Conservation (phyloP, 2,888 invertebrate species). For the Parnassius orleans region DNA sequence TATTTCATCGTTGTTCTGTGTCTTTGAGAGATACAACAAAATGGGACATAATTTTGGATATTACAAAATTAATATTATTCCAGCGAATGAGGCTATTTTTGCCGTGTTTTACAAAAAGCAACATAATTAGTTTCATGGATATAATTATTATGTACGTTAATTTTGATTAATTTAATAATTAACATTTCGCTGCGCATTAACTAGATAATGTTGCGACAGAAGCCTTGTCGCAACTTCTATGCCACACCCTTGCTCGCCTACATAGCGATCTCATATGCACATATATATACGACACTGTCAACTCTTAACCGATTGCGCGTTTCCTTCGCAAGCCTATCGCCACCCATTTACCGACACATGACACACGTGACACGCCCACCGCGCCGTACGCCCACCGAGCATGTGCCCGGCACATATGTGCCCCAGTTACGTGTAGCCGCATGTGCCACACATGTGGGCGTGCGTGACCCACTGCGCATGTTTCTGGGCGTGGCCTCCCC, state of each 20-base stretch:
- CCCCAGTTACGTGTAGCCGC: conserved; percentile 57
- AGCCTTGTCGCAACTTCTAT: background rate
- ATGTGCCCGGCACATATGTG: conserved; percentile 52
- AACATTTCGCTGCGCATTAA: background rate
- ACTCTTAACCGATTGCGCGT: conserved; percentile 23
- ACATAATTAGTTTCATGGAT: too few relatives aligned
- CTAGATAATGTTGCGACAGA: background rate
- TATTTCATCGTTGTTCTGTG: conserved; percentile 28
- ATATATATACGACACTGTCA: conserved; percentile 18
- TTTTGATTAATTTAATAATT: background rate
- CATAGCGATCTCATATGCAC: conserved; percentile 12
- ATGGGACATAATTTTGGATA: too few relatives aligned
- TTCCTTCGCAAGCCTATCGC: conserved; percentile 44
- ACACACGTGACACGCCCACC: conserved; percentile 62
- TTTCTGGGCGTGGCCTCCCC: conserved; percentile 62
- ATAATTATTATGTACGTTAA: background rate
- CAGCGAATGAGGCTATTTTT: background rate
- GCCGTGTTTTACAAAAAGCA: too few relatives aligned
- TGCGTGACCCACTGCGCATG: conserved; percentile 65
- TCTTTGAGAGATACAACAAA: conserved; percentile 1
- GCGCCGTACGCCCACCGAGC: conserved; percentile 54
- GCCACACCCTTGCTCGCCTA: conserved; percentile 24
- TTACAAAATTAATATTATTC: background rate
- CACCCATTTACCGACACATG: conserved; percentile 46
- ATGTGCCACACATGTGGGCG: conserved; percentile 59